phyloP scores from a whole-genome alignment of 2,113 vertebrate genomes.

The Lontra canadensis region DNA sequence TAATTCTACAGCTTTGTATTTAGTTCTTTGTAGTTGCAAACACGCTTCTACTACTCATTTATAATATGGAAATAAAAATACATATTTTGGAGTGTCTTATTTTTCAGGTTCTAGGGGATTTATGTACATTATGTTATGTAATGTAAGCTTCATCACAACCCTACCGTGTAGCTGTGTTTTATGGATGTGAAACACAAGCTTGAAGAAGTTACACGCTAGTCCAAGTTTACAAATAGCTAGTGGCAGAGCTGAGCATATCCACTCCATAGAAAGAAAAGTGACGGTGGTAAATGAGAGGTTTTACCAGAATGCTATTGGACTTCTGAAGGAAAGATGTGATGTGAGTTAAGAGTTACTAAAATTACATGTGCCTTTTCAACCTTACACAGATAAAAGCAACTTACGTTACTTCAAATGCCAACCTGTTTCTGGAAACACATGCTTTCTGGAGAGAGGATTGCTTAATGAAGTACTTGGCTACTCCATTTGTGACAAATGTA shows the following conservation, averaged over 20 bases:
- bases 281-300: neutral
- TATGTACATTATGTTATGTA: neutral
- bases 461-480: conserved; percentile 17
- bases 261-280: neutral
- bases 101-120: neutral
- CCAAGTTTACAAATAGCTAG: neutral
- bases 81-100: neutral
- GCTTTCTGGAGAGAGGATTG: neutral
- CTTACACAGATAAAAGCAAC: neutral
- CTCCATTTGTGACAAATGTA: conserved; percentile 20
- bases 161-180: neutral
- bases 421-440: neutral
- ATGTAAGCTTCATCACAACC: neutral
- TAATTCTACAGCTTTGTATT: neutral
- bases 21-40: neutral
- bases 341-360: neutral
- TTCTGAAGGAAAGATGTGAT: neutral
- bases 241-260: neutral
- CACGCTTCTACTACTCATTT: neutral
- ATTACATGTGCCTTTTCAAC: neutral
- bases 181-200: neutral
- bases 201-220: neutral
- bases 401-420: neutral
- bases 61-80: neutral
- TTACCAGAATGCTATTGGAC: neutral